Base-by-base conservation (phyloP, 2,888 invertebrate genomes). In the Atrina japonica region DNA sequence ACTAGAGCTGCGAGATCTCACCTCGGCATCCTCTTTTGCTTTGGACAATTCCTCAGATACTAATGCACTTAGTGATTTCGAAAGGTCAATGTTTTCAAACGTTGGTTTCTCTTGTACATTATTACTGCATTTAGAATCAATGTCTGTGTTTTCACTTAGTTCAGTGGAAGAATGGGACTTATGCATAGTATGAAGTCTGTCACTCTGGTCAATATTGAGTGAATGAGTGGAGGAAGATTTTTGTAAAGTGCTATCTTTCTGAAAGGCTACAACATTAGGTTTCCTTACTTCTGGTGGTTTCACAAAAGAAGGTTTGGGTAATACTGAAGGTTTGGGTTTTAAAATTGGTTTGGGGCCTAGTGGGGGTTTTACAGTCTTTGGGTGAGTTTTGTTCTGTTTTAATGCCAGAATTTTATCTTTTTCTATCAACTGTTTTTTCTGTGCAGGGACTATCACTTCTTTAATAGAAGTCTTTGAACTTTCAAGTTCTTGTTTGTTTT, bases 321-420 rank as follows among this genome's bases (percentile, higher is more conserved):
- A 49, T 16, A 61, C 29, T 21, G 60, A 63, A 9, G 85, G 82
- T 61, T 85, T 86, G 25, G 80, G 76, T 63, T 82, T 83, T 18
- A 87, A 27, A 5, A 64, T 64, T 55, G 88, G 88, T 65, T 88
- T 88, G n/a, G 86, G 85, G 50, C 81, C 81, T 58, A 86, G 41
- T 23, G 64, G 40, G 52, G 81, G 83, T 70, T 83, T 83, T 49
- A 59, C 18, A 11, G 41, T 11, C 6, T 5, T 7, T 35, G 35
- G 11, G 5, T 35, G 5, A 35, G 5, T 35, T 35, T 7, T 11
- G 11, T 11, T 35, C 35, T 5, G 35, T 35, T 11, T 35, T 35
- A 11, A 7, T 11, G 11, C 35, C 11, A 11, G 11, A 7, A 35
- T 11, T 35, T 5, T 35, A 11, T 5, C 5, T 35, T 35, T 35